Percentiles rank a stretch among this genome's conserved stretches.
Conservation (phyloP, 2,888 invertebrate species). For the Drosophila neoperkinsi region DNA sequence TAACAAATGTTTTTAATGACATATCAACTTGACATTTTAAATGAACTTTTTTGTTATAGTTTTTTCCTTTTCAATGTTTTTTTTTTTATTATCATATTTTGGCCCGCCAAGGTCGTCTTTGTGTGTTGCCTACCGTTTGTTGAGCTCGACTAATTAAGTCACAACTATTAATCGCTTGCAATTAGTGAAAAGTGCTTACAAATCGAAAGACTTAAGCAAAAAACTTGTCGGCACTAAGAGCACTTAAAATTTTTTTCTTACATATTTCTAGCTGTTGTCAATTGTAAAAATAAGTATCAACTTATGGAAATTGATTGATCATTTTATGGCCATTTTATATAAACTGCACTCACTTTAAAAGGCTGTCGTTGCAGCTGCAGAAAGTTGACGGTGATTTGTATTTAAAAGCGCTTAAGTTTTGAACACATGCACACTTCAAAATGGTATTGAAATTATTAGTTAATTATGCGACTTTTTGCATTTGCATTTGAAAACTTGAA, state of each 20-base stretch:
- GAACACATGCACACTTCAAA: not conserved
- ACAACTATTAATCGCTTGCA: constrained; percentile 7
- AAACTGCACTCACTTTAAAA: constrained; percentile 72
- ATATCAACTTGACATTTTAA: constrained; percentile 2
- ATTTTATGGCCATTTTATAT: constrained; percentile 50
- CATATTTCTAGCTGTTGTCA: constrained; percentile 44
- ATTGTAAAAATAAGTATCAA: constrained; percentile 42
- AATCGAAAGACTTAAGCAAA: constrained; percentile 72
- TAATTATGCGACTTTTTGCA: constrained; percentile 9
- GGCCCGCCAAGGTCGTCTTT: constrained; percentile 40
- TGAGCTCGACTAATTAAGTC: constrained; percentile 58
- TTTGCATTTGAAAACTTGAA: constrained; percentile 5
- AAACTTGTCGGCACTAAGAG: constrained; percentile 39
- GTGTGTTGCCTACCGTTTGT: constrained; percentile 33
- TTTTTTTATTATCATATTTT: constrained; percentile 37
- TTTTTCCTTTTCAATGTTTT: constrained; percentile 5
- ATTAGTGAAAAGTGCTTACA: constrained; percentile 22
- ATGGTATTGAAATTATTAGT: constrained; percentile 7
- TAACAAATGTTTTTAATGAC: constrained; percentile 1
- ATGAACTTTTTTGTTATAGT: constrained; percentile 6
- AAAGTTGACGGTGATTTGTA: constrained; percentile 18
- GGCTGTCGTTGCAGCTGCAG: constrained; percentile 45
- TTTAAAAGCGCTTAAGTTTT: constrained; percentile 30
- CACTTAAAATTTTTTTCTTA: too few relatives aligned
- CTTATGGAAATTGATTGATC: constrained; percentile 45